Evolutionary conservation across 2,113 vertebrate genomes (phyloP).

Genomic region (Clupea harengus): DNA sequence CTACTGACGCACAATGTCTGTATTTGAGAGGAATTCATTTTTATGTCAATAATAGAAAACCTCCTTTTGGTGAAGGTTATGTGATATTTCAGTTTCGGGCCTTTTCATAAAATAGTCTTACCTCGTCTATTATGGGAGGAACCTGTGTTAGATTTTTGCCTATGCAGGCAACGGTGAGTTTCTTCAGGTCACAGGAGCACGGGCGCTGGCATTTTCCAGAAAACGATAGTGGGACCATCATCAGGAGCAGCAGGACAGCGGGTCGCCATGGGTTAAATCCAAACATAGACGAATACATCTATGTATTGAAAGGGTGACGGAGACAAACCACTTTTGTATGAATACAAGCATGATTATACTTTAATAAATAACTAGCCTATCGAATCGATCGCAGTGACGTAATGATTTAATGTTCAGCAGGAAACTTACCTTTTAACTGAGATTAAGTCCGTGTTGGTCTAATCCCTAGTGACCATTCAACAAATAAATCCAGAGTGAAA

Average conservation of each 20-base stretch:
- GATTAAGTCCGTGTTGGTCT: background rate
- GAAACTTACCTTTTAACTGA: slow-evolving; percentile 1
- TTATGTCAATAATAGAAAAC: background rate
- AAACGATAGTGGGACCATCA: slow-evolving; percentile 29
- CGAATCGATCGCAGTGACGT: background rate
- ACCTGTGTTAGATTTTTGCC: slow-evolving; percentile 80
- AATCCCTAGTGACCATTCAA: background rate
- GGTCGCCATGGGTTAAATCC: background rate
- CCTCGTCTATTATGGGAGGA: slow-evolving; percentile 80
- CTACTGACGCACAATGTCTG: too few species aligned
- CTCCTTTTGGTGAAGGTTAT: too few species aligned
- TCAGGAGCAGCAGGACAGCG: slow-evolving; percentile 43
- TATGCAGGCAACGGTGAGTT: slow-evolving; percentile 74
- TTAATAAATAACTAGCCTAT: background rate
- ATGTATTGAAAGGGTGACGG: background rate
- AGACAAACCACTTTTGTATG: background rate
- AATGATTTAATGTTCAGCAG: too few species aligned
- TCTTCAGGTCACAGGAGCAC: slow-evolving; percentile 85
- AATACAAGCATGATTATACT: background rate
- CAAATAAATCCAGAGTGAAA: background rate
- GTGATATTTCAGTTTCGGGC: background rate
- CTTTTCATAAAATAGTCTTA: slow-evolving; percentile 43
- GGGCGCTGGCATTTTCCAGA: slow-evolving; percentile 72
- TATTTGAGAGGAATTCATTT: background rate
- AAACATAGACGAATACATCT: background rate